Conservation (phyloP, 2,797 vertebrate species). For the Neopelma chrysocephalum region DNA sequence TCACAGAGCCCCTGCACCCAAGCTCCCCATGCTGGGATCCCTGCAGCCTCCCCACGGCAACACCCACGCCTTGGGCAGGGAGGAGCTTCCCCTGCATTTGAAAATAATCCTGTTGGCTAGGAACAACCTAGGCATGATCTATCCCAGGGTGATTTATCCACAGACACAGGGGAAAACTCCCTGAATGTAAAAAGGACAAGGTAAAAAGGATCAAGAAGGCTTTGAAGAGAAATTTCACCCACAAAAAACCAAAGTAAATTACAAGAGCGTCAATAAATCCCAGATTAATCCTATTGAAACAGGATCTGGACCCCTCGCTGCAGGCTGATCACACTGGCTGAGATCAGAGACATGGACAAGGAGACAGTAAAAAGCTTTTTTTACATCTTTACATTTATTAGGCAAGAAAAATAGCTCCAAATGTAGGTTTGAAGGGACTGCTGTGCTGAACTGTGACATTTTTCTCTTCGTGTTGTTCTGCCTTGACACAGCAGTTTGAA, state of each 20-base stretch:
- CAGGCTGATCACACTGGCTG: background rate
- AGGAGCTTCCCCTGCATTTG: background rate
- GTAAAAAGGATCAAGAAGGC: background rate
- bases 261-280: background rate
- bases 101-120: accelerated
- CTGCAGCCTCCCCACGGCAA: accelerated
- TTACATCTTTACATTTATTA: background rate
- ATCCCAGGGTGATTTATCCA: background rate
- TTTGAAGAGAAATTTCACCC: background rate
- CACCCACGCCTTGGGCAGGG: accelerated
- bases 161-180: accelerated
- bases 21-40: accelerated
- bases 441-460: background rate
- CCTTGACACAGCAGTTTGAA: background rate
- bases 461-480: background rate
- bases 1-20: accelerated
- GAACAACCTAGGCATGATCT: accelerated
- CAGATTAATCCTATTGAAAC: background rate
- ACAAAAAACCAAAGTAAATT: background rate
- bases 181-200: accelerated
- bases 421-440: background rate
- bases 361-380: background rate
- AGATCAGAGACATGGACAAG: background rate
- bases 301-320: background rate
- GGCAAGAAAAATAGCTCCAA: background rate